These are phyloP conservation scores for Microctonus hyperodae DNA, from an alignment of 2,888 invertebrate genomes.

Conservation along the genomic window DNA sequence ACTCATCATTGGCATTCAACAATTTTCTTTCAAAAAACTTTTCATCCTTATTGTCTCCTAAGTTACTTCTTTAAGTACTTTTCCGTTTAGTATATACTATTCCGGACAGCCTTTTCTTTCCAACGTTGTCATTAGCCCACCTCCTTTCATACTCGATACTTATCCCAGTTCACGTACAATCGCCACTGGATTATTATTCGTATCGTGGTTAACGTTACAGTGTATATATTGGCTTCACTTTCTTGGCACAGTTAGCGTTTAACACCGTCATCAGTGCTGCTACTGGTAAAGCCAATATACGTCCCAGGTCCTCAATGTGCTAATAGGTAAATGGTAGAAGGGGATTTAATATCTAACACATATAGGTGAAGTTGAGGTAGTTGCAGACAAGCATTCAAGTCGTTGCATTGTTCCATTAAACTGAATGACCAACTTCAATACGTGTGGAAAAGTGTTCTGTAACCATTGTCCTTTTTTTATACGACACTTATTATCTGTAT, in stretches of 20 bases:
- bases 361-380: background rate
- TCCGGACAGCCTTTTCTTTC: background rate
- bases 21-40: background rate
- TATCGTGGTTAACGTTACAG: background rate
- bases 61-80: constrained; percentile 1
- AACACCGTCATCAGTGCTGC: constrained; percentile 37
- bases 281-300: background rate
- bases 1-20: background rate
- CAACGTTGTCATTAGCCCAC: background rate
- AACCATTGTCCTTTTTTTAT: background rate
- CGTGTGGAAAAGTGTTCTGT: background rate
- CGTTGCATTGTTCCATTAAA: constrained; percentile 21
- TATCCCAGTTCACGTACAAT: background rate
- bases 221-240: background rate
- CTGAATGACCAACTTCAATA: constrained; percentile 7
- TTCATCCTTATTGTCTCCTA: background rate
- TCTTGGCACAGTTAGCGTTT: background rate
- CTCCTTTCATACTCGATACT: background rate
- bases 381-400: background rate
- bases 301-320: background rate
- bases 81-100: background rate
- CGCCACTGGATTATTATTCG: background rate
- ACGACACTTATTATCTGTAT: background rate
- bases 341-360: background rate
- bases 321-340: background rate